Conservation (phyloP, 2,797 vertebrate species). For the Manis crassicaudata region DNA sequence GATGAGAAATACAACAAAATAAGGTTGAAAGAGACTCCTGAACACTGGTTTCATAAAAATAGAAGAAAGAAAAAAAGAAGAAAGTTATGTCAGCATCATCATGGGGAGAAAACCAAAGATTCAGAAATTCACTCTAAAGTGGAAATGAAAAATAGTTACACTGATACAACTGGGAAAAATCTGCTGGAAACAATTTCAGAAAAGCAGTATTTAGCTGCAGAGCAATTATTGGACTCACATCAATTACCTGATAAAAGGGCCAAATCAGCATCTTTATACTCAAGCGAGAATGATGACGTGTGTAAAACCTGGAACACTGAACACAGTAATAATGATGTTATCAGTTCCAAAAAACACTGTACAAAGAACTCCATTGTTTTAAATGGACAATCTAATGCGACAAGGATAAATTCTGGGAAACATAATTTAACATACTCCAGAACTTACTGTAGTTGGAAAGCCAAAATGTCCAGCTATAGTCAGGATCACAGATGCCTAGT, state of each 20-base stretch:
- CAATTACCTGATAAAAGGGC: constrained; percentile 65
- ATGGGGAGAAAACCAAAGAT: constrained; percentile 64
- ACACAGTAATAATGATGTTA: not conserved
- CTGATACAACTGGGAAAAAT: constrained; percentile 60
- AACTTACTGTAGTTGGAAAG: constrained; percentile 78
- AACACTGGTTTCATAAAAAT: constrained; percentile 84
- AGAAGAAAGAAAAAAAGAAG: constrained; percentile 86
- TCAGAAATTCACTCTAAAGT: constrained; percentile 53
- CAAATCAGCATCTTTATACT: not conserved
- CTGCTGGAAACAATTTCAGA: constrained; percentile 66
- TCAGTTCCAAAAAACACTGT: constrained; percentile 35
- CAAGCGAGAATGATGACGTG: constrained; percentile 64
- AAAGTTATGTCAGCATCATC: constrained; percentile 81
- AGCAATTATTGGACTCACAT: constrained; percentile 44
- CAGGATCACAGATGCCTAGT: constrained; percentile 72
- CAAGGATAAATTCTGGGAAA: constrained; percentile 65
- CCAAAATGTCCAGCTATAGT: constrained; percentile 60
- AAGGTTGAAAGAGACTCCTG: constrained; percentile 81
- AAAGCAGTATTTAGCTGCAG: constrained; percentile 61
- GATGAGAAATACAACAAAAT: constrained; percentile 82
- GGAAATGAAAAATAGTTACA: constrained; percentile 59
- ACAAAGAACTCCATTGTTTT: constrained; percentile 70
- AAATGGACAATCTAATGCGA: constrained; percentile 69
- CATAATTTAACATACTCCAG: constrained; percentile 72
- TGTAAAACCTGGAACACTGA: constrained; percentile 60